A percentile compares a stretch with the other conserved stretches of the same genome.
Evolutionary conservation across 2,797 vertebrate genomes (phyloP).

Genomic region (Psittacula echo): DNA sequence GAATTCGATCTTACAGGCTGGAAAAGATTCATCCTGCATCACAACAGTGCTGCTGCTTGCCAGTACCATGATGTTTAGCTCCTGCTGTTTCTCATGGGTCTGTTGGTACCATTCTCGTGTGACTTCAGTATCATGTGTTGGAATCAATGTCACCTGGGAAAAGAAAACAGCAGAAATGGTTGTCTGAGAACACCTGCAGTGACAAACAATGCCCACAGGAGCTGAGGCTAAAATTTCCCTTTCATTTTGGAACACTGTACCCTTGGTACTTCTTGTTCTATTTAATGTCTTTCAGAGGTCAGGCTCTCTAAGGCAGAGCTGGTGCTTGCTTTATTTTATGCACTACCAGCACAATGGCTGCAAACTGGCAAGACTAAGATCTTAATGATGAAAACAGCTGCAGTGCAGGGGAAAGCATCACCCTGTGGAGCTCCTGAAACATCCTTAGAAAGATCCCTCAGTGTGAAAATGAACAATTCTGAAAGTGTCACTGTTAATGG

Average conservation of each 20-base stretch:
- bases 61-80: slow-evolving; percentile 97
- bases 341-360: not conserved
- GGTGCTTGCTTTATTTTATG: slow-evolving; percentile 15
- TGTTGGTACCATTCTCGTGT: slow-evolving; percentile 99
- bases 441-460: not conserved
- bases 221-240: slow-evolving; percentile 34
- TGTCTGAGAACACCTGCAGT: slow-evolving; percentile 26
- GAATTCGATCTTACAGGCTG: slow-evolving; percentile 99
- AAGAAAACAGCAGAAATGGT: slow-evolving; percentile 41
- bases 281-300: slow-evolving; percentile 60
- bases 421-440: not conserved
- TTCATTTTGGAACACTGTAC: slow-evolving; percentile 44
- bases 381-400: not conserved
- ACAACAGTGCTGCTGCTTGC: slow-evolving; percentile 99
- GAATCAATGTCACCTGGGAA: slow-evolving; percentile 94
- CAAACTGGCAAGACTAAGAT: not conserved
- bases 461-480: not conserved
- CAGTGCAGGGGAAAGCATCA: not conserved
- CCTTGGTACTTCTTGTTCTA: slow-evolving; percentile 49
- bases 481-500: not conserved
- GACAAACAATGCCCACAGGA: slow-evolving; percentile 29
- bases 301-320: not conserved
- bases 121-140: slow-evolving; percentile 97
- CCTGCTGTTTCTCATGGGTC: slow-evolving; percentile 97
- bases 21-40: slow-evolving; percentile 99